Percentiles rank a stretch among this genome's conserved stretches.
Evolutionary conservation across 2,113 vertebrate genomes (phyloP).

Genomic region (Myotis lucifugus): DNA sequence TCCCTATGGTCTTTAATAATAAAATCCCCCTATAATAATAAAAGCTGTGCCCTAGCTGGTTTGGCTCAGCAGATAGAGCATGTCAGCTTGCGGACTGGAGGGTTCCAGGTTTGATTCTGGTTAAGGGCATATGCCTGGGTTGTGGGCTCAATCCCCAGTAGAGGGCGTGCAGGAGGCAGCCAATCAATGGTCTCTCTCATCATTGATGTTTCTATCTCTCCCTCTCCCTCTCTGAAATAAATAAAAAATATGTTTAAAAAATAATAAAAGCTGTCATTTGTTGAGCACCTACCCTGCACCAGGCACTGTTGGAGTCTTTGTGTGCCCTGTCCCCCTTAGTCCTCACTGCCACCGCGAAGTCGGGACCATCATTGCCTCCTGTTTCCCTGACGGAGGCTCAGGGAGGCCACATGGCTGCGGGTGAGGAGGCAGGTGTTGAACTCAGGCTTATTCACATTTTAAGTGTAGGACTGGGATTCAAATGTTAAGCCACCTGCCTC

Average conservation of each 20-base stretch:
- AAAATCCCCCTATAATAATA: background rate
- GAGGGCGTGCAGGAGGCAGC: too few relatives aligned
- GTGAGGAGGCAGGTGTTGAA: background rate
- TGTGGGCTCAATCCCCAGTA: too few relatives aligned
- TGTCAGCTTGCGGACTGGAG: too few relatives aligned
- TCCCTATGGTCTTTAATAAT: background rate
- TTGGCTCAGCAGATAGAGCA: too few relatives aligned
- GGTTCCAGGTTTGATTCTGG: too few relatives aligned
- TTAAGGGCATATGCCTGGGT: too few relatives aligned
- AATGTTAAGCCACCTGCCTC: background rate
- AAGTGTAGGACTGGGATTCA: slow-evolving; percentile 14
- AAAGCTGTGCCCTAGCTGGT: background rate
- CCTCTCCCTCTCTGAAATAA: too few relatives aligned
- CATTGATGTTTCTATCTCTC: too few relatives aligned
- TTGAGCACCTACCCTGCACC: background rate
- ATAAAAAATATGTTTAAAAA: background rate
- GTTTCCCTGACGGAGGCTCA: background rate
- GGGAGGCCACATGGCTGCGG: background rate
- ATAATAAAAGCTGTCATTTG: background rate
- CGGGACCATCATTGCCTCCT: background rate
- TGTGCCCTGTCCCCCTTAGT: background rate
- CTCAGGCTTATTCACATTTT: background rate
- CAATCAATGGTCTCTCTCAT: too few relatives aligned
- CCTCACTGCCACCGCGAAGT: fast-evolving
- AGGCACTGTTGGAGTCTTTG: background rate